Evolutionary conservation across 2,113 vertebrate species (phyloP), one percentile per base, ranked within the genome.

Genomic region (Cathartes aura): DNA sequence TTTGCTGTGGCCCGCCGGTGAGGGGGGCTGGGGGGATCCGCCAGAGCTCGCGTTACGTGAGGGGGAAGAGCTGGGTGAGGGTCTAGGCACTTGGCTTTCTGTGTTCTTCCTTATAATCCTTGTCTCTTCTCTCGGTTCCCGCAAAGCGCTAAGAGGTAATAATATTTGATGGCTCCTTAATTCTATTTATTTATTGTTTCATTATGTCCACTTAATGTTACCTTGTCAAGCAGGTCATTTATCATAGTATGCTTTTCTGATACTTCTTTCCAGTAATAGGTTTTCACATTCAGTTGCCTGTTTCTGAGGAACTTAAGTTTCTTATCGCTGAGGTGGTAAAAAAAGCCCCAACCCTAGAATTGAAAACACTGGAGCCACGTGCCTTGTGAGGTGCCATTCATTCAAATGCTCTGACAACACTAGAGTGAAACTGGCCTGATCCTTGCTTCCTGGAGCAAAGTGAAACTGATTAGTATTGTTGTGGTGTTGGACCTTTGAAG

Each of bases 101-200:
- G 6, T 36, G 7, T 50, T 34, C 11, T 59, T 23, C 30, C 4
- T 12, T 63, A 4, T 6, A 24, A 22, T 23, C 9, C 47, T 32
- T 27, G 0, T 6, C 1, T 53, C 6, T 29, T 38, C 12, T 5
- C 3, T n/a, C 5, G 5, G 12, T 36, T 64, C 12, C 17, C 1
- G 3, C 5, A 9, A 8, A 84, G 21, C 1, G 4, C 1, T 23
- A 6, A 53, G 36, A 53, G 26, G 5, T 21, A 18, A 26, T 53
- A 6, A 2, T 42, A 2, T 55, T 43, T 42, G 6, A 11, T 27
- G 36, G 6, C 2, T 26, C n/a, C 11, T 53, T 73, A 17, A 16
- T 38, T 73, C 4, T 66, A 0, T 47, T 55, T 72, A 2, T 59
- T 40, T 63, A 3, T 47, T 34, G 6, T 75, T 79, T 82, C 1